Conservation (phyloP, 2,888 invertebrate species). For the Harpalus rubripes region DNA sequence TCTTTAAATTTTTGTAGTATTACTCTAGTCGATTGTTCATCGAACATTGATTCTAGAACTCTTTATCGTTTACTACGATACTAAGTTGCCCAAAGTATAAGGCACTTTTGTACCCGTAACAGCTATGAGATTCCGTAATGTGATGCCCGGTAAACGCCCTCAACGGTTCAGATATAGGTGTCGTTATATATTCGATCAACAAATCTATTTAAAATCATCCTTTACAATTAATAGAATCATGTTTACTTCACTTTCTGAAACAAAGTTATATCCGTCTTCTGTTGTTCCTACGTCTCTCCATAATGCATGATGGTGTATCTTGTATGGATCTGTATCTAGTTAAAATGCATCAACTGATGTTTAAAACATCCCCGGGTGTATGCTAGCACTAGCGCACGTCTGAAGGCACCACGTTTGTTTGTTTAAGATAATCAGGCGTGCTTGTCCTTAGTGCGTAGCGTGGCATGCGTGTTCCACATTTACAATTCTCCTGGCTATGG, state of each 20-base stretch:
- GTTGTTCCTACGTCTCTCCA: not conserved
- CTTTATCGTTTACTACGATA: too few relatives aligned
- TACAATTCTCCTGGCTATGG: conserved; percentile 6
- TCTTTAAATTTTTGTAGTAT: too few relatives aligned
- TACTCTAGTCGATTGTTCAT: too few relatives aligned
- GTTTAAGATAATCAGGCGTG: conserved; percentile 25
- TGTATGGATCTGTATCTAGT: not conserved
- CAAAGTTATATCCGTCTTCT: not conserved
- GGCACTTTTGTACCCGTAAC: too few relatives aligned
- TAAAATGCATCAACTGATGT: conserved; percentile 21
- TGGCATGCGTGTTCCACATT: conserved; percentile 23
- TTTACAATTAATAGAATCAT: too few relatives aligned
- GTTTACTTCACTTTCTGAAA: not conserved
- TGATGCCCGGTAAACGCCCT: too few relatives aligned
- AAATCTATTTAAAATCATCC: too few relatives aligned
- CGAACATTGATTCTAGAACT: too few relatives aligned
- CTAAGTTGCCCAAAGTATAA: too few relatives aligned
- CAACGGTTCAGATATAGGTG: too few relatives aligned
- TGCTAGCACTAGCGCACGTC: not conserved
- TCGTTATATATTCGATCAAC: too few relatives aligned
- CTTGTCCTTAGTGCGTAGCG: conserved; percentile 2
- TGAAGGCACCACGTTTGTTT: conserved; percentile 41
- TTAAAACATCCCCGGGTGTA: conserved; percentile 31
- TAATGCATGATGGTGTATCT: not conserved
- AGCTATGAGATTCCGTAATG: too few relatives aligned